Conservation (phyloP, 1,140 invertebrate species). For the Drosophila nikananu region DNA sequence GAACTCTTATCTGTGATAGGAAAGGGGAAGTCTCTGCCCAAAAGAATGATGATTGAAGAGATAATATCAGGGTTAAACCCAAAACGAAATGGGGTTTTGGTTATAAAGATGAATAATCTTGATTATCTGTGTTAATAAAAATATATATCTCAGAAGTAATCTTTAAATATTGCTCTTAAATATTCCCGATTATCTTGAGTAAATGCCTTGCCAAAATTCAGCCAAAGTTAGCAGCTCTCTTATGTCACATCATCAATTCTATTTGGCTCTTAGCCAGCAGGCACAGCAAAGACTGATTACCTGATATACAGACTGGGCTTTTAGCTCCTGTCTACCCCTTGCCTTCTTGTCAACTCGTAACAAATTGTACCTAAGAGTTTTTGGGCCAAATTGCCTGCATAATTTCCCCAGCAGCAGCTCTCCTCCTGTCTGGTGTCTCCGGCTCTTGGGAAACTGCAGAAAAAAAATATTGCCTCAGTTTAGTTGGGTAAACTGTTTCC, state of each 20-base stretch:
- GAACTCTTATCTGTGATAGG: conserved; percentile 21
- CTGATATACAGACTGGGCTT: conserved; percentile 37
- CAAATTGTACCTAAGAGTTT: conserved; percentile 65
- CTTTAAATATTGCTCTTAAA: neutral
- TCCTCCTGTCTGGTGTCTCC: neutral
- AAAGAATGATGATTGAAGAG: conserved; percentile 21
- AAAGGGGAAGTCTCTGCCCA: conserved; percentile 9
- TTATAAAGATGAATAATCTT: neutral
- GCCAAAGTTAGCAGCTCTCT: conserved; percentile 8
- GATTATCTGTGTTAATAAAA: neutral
- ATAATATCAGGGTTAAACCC: conserved; percentile 10
- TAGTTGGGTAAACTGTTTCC: conserved; percentile 43
- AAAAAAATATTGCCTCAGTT: conserved; percentile 70
- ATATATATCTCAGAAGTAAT: neutral
- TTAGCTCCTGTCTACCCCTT: neutral
- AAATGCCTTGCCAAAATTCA: neutral
- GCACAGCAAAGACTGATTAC: conserved; percentile 54
- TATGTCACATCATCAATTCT: conserved; percentile 58
- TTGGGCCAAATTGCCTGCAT: conserved; percentile 71
- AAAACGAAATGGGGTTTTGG: neutral
- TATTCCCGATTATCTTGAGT: conserved; percentile 13
- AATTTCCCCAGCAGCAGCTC: conserved; percentile 43
- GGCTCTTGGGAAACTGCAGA: conserved; percentile 42
- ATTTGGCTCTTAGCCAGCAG: conserved; percentile 41
- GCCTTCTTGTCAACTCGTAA: conserved; percentile 38